Evolutionary conservation across 1,140 invertebrate species (phyloP), one percentile per base, ranked within the genome.

Genomic region (Leptinotarsa lineolata): DNA sequence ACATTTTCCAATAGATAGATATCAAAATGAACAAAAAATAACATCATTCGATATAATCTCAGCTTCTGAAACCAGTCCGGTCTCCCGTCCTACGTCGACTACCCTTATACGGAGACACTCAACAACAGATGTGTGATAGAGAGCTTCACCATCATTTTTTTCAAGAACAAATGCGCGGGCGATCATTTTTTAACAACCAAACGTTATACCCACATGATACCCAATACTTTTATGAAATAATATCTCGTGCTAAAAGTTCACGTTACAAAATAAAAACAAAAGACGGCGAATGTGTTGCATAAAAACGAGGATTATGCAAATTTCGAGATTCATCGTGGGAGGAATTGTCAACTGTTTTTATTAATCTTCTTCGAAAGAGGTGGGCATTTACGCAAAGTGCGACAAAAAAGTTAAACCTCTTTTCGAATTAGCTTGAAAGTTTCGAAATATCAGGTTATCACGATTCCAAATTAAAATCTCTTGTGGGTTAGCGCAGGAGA

Each of bases 231-330:
- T 54, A 54, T 54, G 48, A 54, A 54, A 54, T 54, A 54, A 54
- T 54, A 54, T 54, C 48, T 54, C 48, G 48, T 54, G 16, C 48
- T 54, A 54, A 54, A 54, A 54, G 48, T 54, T 54, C 48, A 54
- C 48, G 48, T 54, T 54, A 54, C 48, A 54, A 54, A 54, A 54
- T 54, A 54, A 54, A 54, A 54, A 54, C 48, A 54, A 54, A 54
- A 54, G 48, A 54, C 6, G 48, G 48, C n/a, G 48, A 54, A 54
- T 54, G 48, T 54, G 48, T 54, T 54, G 48, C 48, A 54, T 54
- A 54, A 54, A 54, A 54, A 54, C 13, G 16, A n/a, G 48, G 48
- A 54, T 54, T 54, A 54, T 54, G 48, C 48, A 54, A 54, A 54
- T 54, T 54, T n/a, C 16, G 48, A 54, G 48, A 54, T 54, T 54